Conservation (phyloP, 1,140 invertebrate species). For the Aphelenchoides besseyi region DNA sequence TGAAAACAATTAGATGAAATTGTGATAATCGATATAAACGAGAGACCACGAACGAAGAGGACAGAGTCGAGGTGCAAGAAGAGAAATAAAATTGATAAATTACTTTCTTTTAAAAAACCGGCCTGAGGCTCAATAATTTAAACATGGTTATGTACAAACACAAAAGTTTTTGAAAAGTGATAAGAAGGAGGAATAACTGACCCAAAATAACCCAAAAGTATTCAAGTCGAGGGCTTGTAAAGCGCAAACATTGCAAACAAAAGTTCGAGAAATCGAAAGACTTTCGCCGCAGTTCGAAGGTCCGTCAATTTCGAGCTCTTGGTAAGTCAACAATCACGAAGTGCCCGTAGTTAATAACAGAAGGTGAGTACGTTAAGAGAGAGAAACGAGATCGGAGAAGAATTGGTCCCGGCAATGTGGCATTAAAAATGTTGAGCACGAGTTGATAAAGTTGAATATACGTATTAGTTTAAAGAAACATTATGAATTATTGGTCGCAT, state of each 20-base stretch:
- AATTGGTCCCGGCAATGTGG: conserved; percentile 5
- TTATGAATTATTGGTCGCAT: neutral
- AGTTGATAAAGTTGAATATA: no score
- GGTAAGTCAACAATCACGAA: no score
- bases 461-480: neutral
- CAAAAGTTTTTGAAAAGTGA: neutral
- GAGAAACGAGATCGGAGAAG: neutral
- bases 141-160: neutral
- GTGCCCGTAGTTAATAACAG: neutral
- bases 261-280: no score
- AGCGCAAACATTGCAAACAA: neutral
- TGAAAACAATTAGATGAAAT: neutral
- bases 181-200: neutral
- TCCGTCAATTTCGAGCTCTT: no score
- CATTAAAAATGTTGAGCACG: conserved; percentile 5
- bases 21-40: conserved; percentile 7
- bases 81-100: conserved; percentile 1
- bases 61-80: neutral
- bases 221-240: no score
- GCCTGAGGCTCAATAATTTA: no score
- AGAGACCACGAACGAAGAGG: neutral
- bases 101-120: no score
- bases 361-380: no score
- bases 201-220: neutral
- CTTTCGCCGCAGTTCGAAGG: no score